These are phyloP conservation scores for Emydura subglobosa DNA, from an alignment of 2,113 vertebrate species.

Conservation along the genomic window DNA sequence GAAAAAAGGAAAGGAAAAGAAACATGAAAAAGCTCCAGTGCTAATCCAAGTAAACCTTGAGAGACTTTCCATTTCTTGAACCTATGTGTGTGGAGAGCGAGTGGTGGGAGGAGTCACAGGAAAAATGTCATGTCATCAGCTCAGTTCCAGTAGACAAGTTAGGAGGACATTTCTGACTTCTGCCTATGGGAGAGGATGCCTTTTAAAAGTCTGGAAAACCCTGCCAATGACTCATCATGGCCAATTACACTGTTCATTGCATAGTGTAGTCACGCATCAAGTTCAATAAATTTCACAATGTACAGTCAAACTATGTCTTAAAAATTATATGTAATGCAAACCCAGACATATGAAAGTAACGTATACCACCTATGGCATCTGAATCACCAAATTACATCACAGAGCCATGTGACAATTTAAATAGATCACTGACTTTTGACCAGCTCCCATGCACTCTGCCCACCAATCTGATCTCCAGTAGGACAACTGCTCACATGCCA, in stretches of 20 bases:
- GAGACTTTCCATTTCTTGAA: slow-evolving; percentile 50
- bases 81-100: slow-evolving; percentile 12
- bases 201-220: slow-evolving; percentile 54
- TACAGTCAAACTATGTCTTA: slow-evolving; percentile 6
- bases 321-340: not conserved
- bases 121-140: slow-evolving; percentile 41
- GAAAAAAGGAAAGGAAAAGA: slow-evolving; percentile 48
- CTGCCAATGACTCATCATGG: slow-evolving; percentile 37
- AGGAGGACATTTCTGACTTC: slow-evolving; percentile 21
- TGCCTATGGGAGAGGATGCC: not conserved
- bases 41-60: slow-evolving; percentile 28
- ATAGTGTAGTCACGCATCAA: slow-evolving; percentile 41
- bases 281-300: slow-evolving; percentile 26
- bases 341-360: not conserved
- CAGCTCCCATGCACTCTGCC: not conserved
- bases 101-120: slow-evolving; percentile 28
- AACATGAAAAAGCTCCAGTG: slow-evolving; percentile 51
- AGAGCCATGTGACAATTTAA: not conserved
- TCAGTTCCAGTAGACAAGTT: not conserved
- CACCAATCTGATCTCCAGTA: not conserved
- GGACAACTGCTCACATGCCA: not conserved
- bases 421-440: not conserved
- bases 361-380: not conserved
- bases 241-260: slow-evolving; percentile 34
- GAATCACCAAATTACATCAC: not conserved